These are phyloP conservation scores for Aurelia sp. DNA, from an alignment of 30 jellyfish, hydroid and myxozoan genomes.

Conservation along the genomic window DNA sequence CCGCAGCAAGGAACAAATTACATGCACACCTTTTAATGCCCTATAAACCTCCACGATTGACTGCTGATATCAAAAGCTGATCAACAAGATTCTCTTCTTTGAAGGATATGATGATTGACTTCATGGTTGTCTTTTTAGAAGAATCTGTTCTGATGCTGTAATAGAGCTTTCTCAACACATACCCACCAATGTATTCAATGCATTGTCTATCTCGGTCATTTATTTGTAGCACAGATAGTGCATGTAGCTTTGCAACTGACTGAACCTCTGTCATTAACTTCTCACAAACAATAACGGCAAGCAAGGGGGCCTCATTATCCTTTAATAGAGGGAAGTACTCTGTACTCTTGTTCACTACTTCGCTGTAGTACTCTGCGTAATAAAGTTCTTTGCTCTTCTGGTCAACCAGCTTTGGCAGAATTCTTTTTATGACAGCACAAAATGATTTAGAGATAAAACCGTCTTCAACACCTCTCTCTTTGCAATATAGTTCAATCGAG, in stretches of 20 bases:
- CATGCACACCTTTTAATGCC: background rate
- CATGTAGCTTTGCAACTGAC: too few species aligned
- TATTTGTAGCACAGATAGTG: background rate
- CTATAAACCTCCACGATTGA: conserved; percentile 12
- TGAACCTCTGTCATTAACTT: too few species aligned
- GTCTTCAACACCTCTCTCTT: too few species aligned
- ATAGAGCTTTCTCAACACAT: background rate
- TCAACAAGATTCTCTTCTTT: conserved; percentile 1
- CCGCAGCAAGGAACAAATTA: conserved; percentile 17
- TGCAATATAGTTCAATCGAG: too few species aligned
- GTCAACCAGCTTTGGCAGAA: conserved; percentile 7
- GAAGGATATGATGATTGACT: too few species aligned
- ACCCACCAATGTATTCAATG: conserved; percentile 18
- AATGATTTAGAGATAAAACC: too few species aligned
- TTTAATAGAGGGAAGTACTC: conserved; percentile 1
- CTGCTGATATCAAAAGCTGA: conserved; percentile 12
- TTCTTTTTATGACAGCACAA: background rate
- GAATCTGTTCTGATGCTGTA: conserved; percentile 6
- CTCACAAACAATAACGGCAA: too few species aligned
- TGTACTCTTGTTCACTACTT: conserved; percentile 4
- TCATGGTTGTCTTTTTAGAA: too few species aligned
- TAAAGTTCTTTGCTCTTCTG: conserved; percentile 6
- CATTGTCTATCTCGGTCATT: conserved; percentile 20
- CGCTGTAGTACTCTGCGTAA: conserved; percentile 13
- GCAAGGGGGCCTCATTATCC: too few species aligned